These are phyloP conservation scores for Synergus laeviventris DNA, from an alignment of 2,888 invertebrate genomes.

Conservation along the genomic window DNA sequence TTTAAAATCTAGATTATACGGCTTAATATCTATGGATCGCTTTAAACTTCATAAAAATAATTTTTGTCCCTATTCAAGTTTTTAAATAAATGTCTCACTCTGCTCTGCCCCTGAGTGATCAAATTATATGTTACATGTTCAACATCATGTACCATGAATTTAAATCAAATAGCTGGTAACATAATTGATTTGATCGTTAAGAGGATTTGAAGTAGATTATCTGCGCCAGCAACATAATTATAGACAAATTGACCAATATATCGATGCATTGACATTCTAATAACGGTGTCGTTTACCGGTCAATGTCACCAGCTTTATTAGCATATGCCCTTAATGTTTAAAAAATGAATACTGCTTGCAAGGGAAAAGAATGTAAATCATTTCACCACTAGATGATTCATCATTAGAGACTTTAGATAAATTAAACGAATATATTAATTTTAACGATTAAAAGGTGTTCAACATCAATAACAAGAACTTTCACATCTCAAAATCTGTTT, in stretches of 20 bases:
- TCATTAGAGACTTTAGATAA: neutral
- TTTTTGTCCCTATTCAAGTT: neutral
- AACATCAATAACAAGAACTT: neutral
- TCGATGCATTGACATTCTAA: conserved; percentile 24
- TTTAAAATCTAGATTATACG: too few species aligned
- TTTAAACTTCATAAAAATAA: too few species aligned
- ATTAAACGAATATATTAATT: neutral
- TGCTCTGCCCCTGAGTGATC: neutral
- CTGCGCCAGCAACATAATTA: conserved; percentile 25
- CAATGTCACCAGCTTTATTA: neutral
- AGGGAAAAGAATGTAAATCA: neutral
- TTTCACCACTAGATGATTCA: neutral
- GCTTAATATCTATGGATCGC: too few species aligned
- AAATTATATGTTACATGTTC: conserved; percentile 23
- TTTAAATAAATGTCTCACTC: neutral
- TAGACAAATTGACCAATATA: conserved; percentile 27
- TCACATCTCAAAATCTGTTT: neutral
- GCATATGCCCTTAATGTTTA: neutral
- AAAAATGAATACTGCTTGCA: neutral
- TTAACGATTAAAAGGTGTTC: neutral
- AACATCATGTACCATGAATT: neutral
- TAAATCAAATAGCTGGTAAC: conserved; percentile 28
- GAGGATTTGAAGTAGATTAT: conserved; percentile 35
- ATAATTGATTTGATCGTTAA: conserved; percentile 30
- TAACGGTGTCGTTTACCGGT: neutral